Evolutionary conservation across 2,888 invertebrate genomes (phyloP).

Genomic region (Cheilosia impressa): DNA sequence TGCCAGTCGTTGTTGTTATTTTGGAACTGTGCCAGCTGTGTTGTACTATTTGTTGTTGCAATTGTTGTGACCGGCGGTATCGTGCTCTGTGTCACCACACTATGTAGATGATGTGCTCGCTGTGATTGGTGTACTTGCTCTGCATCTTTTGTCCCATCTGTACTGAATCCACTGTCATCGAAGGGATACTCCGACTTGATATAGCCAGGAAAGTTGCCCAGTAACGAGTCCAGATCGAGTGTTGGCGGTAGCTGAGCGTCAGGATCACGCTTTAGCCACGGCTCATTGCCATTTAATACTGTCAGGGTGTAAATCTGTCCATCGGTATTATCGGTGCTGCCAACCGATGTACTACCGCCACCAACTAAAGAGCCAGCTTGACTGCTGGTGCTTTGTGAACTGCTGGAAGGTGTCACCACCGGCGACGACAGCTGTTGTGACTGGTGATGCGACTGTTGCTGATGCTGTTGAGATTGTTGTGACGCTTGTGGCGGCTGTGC

Average conservation of each 20-base stretch:
- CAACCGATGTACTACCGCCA: conserved; percentile 78
- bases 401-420: conserved; percentile 60
- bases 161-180: conserved; percentile 90
- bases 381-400: conserved; percentile 64
- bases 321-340: conserved; percentile 86
- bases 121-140: conserved; percentile 77
- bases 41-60: conserved; percentile 75
- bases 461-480: conserved; percentile 86
- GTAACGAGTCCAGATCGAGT: conserved; percentile 91
- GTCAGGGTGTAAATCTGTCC: conserved; percentile 93
- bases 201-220: conserved; percentile 88
- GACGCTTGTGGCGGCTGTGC: conserved; percentile 74
- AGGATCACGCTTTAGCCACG: conserved; percentile 88
- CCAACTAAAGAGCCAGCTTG: conserved; percentile 76
- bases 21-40: conserved; percentile 85
- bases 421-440: conserved; percentile 68
- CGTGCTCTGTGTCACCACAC: conserved; percentile 77
- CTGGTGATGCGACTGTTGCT: conserved; percentile 83
- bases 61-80: conserved; percentile 73
- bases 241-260: conserved; percentile 85
- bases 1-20: conserved; percentile 94
- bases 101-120: conserved; percentile 77
- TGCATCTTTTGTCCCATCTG: conserved; percentile 85
- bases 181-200: conserved; percentile 91
- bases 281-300: conserved; percentile 90